A percentile compares a stretch with the other conserved stretches of the same genome.
Evolutionary conservation across 2,888 invertebrate species (phyloP).

Genomic region (Ferdinandea cuprea): DNA sequence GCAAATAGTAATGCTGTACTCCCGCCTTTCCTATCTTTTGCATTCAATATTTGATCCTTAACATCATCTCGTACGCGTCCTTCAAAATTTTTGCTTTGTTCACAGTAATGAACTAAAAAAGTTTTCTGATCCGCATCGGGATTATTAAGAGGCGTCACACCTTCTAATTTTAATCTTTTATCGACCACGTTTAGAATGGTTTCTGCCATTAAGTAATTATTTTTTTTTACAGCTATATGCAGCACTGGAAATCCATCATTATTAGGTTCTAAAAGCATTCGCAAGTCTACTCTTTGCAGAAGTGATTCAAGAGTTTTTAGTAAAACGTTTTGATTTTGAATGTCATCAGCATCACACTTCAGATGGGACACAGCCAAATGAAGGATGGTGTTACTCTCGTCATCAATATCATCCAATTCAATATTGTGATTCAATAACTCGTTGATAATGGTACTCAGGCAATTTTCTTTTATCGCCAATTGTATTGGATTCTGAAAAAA

Average conservation of each 20-base stretch:
- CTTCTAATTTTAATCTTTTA: constrained; percentile 73
- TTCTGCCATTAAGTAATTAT: constrained; percentile 79
- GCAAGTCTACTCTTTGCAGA: constrained; percentile 77
- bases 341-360: constrained; percentile 28
- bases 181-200: constrained; percentile 78
- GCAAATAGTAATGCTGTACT: constrained; percentile 79
- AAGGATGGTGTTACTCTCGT: constrained; percentile 79
- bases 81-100: constrained; percentile 27
- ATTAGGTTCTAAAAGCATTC: constrained; percentile 77
- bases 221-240: constrained; percentile 79
- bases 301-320: constrained; percentile 77
- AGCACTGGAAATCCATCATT: constrained; percentile 80
- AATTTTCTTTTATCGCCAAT: constrained; percentile 77
- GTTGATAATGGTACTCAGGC: constrained; percentile 76
- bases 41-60: constrained; percentile 78
- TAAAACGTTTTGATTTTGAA: not conserved
- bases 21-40: constrained; percentile 79
- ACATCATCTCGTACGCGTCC: constrained; percentile 50
- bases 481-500: constrained; percentile 63
- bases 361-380: constrained; percentile 80
- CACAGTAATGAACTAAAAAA: constrained; percentile 30
- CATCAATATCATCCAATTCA: constrained; percentile 77
- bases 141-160: constrained; percentile 33
- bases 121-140: not conserved
- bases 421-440: constrained; percentile 76